Base-by-base conservation (phyloP, 2,113 vertebrate species). In the Phylloscopus trochilus region DNA sequence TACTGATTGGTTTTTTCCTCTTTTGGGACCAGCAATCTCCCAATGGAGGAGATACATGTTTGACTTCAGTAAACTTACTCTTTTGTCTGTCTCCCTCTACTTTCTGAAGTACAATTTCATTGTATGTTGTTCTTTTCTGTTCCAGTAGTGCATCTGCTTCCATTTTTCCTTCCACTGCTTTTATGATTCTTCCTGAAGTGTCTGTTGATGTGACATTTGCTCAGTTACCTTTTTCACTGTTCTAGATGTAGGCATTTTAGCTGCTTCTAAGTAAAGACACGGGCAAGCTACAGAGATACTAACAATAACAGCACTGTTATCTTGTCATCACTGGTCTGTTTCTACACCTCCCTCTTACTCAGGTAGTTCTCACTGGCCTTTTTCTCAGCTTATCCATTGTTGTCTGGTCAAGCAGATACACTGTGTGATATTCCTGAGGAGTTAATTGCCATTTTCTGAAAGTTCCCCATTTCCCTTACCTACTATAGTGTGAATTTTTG, bases 201-300 rank as follows among this genome's bases (percentile, higher is more conserved):
- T 93, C 95, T 94, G 90, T 95, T 96, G 89, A 92, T 97, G 80
- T 96, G 94, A 92, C 68, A 80, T 94, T 97, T 96, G 60, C 87
- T 97, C 75, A 78, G 81, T 95, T 97, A 95, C 80, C 83, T 97
- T 96, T 97, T 96, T 93, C 78, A 69, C 55, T 94, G 60, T 96
- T 92, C 77, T 93, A 94, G 87, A 92, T 87, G 82, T 94, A 96
- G 92, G 58, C 79, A 69, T 93, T 97, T 94, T 78, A 76, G 46
- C 87, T 92, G 62, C 96, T 94, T 97, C 94, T 95, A 93, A 81
- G 96, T 96, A 87, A 96, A 97, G 92, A 90, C 79, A 83, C 68
- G 73, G 79, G 51, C 68, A 83, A 94, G 73, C 28, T 92, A 69
- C 60, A 79, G 80, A 95, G 90, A 87, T 96, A 80, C 58, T 70